Conservation (phyloP, 2,888 invertebrate species). For the Antheraea yamamai region DNA sequence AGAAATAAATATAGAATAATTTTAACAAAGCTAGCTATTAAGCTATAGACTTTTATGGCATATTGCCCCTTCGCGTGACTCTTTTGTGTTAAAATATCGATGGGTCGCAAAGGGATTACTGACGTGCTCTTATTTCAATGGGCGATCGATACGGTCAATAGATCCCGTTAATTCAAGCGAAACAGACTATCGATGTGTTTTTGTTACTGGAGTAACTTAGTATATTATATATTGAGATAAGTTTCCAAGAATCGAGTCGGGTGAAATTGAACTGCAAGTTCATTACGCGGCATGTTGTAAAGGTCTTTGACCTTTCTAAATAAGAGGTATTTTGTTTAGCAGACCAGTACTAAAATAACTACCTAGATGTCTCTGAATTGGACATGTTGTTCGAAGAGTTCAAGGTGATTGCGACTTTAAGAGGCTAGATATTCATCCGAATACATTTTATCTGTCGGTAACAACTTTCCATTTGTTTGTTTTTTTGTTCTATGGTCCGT, state of each 20-base stretch:
- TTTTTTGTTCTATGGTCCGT: constrained; percentile 31
- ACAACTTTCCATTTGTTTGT: constrained; percentile 23
- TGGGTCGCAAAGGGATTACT: constrained; percentile 48
- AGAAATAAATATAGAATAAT: not conserved
- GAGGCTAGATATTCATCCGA: constrained; percentile 35
- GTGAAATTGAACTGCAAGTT: constrained; percentile 14
- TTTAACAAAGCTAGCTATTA: not conserved
- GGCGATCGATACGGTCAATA: constrained; percentile 54
- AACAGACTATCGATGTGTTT: not conserved
- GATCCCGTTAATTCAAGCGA: constrained; percentile 40
- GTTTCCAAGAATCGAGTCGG: not conserved
- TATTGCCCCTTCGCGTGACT: constrained; percentile 47
- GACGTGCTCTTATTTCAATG: constrained; percentile 60
- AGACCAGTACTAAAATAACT: constrained; percentile 48
- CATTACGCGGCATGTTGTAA: constrained; percentile 22
- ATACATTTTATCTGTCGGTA: constrained; percentile 30
- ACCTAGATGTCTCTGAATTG: constrained; percentile 52
- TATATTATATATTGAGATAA: not conserved
- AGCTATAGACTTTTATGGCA: not conserved
- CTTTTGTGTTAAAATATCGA: constrained; percentile 52
- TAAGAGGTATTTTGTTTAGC: constrained; percentile 37
- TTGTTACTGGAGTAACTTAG: not conserved
- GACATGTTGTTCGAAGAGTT: constrained; percentile 52
- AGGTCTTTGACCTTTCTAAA: constrained; percentile 45
- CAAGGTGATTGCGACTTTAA: constrained; percentile 58